phyloP scores from a whole-genome alignment of 1,140 invertebrate genomes.

The Parasteatoda tepidariorum region DNA sequence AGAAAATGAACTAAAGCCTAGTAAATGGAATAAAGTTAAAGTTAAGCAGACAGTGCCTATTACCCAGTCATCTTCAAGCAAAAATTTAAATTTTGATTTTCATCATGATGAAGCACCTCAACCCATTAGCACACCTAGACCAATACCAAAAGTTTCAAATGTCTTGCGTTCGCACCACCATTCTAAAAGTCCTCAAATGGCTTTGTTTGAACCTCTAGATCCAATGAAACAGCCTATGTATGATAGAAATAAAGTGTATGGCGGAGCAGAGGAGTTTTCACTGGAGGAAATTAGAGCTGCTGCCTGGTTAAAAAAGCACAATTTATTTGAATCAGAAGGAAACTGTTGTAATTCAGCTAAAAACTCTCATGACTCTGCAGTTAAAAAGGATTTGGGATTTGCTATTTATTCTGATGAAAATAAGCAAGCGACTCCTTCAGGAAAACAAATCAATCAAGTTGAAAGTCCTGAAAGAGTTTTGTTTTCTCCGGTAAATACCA shows the following conservation, averaged over 20 bases:
- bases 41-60: slow-evolving; percentile 52
- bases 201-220: slow-evolving; percentile 68
- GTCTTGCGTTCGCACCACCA: slow-evolving; percentile 21
- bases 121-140: slow-evolving; percentile 7
- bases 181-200: slow-evolving; percentile 62
- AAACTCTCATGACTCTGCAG: background rate
- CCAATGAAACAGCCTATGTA: slow-evolving; percentile 69
- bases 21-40: slow-evolving; percentile 67
- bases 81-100: slow-evolving; percentile 62
- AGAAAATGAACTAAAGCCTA: slow-evolving; percentile 68
- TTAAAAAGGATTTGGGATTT: background rate
- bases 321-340: background rate
- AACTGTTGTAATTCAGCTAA: background rate
- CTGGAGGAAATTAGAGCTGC: slow-evolving; percentile 73
- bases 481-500: background rate
- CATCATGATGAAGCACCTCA: slow-evolving; percentile 64
- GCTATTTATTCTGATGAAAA: slow-evolving; percentile 9
- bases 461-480: background rate
- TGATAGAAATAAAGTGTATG: slow-evolving; percentile 71
- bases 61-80: slow-evolving; percentile 7
- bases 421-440: background rate
- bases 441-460: too few species aligned
- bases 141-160: slow-evolving; percentile 10
- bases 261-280: slow-evolving; percentile 71
- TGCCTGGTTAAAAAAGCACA: slow-evolving; percentile 63